These are phyloP conservation scores for Orthosia cruda DNA, from an alignment of 2,888 invertebrate genomes.

Conservation along the genomic window DNA sequence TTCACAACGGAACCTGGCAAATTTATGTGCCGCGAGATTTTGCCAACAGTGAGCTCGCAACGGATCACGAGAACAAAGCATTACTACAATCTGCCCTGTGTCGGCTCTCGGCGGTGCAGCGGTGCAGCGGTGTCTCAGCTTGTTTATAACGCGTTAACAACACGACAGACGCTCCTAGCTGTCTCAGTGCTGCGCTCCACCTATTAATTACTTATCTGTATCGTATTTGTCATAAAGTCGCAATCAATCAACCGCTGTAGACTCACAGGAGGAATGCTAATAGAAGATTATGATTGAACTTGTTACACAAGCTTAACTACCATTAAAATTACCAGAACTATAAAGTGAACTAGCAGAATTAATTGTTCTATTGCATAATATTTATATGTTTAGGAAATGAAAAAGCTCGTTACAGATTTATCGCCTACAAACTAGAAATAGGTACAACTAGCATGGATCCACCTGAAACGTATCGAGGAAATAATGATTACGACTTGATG, in stretches of 20 bases:
- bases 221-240: slow-evolving; percentile 58
- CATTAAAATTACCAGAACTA: slow-evolving; percentile 17
- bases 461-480: background rate
- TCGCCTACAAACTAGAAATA: background rate
- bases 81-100: slow-evolving; percentile 70
- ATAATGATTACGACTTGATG: slow-evolving; percentile 19
- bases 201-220: slow-evolving; percentile 63
- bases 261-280: slow-evolving; percentile 28
- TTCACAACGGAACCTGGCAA: slow-evolving; percentile 90
- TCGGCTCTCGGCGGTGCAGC: slow-evolving; percentile 21
- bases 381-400: slow-evolving; percentile 39
- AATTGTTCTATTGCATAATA: slow-evolving; percentile 3
- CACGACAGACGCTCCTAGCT: slow-evolving; percentile 52
- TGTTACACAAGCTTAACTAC: slow-evolving; percentile 19
- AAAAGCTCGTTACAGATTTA: slow-evolving; percentile 43
- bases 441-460: slow-evolving; percentile 6
- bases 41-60: slow-evolving; percentile 80
- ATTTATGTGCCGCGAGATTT: slow-evolving; percentile 90
- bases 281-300: slow-evolving; percentile 45
- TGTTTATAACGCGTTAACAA: slow-evolving; percentile 64
- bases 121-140: slow-evolving; percentile 42
- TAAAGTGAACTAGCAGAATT: slow-evolving; percentile 5
- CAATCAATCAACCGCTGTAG: slow-evolving; percentile 44
- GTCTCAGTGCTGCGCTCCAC: slow-evolving; percentile 33
- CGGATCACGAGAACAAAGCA: slow-evolving; percentile 84